phyloP scores from a whole-genome alignment of 2,797 vertebrate genomes.

The Cynopterus sphinx region DNA sequence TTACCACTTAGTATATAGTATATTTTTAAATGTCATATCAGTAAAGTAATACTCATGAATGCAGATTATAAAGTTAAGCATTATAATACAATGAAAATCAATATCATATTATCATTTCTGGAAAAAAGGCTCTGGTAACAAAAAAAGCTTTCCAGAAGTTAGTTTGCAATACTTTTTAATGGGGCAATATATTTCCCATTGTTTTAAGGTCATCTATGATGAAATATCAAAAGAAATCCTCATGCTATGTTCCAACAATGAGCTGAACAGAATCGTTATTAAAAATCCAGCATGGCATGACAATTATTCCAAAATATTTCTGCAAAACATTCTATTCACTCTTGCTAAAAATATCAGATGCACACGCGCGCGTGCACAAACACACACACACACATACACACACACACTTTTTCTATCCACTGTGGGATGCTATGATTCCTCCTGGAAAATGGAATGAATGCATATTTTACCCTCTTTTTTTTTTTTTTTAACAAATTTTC shows the following conservation, averaged over 20 bases:
- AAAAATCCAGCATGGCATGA: not conserved
- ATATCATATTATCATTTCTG: constrained; percentile 51
- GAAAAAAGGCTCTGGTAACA: not conserved
- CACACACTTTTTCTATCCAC: not conserved
- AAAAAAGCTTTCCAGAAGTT: constrained; percentile 30
- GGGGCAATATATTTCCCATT: not conserved
- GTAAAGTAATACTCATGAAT: not conserved
- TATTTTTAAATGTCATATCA: not conserved
- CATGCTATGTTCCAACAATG: not conserved
- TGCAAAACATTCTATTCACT: not conserved
- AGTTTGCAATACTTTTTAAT: not conserved
- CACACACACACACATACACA: not conserved
- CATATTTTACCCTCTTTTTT: not conserved
- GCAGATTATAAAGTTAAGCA: not conserved
- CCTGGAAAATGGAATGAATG: not conserved
- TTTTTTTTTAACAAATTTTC: not conserved
- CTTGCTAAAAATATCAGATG: not conserved
- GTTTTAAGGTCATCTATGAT: not conserved
- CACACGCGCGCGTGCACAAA: not conserved
- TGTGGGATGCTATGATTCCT: not conserved
- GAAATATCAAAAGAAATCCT: not conserved
- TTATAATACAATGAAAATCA: constrained; percentile 20
- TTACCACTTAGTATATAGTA: not conserved
- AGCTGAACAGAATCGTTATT: not conserved
- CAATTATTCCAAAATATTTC: not conserved